These are phyloP conservation scores for Psococerastis gibbosa DNA, from an alignment of 2,888 invertebrate genomes.

Conservation along the genomic window DNA sequence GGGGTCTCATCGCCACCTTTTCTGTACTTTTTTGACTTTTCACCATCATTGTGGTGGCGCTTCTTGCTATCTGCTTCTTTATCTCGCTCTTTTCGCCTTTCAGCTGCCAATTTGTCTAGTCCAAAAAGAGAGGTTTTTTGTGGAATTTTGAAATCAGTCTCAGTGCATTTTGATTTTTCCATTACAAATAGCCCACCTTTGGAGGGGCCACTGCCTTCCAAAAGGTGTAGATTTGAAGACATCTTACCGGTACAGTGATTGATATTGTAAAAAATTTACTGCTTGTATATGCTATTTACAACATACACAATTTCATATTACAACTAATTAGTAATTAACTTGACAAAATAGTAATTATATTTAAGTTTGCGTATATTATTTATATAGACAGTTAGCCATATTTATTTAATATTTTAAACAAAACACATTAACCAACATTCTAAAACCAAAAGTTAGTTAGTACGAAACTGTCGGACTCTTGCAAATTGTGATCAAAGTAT, in stretches of 20 bases:
- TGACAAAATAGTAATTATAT: no score
- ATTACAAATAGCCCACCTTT: slow-evolving; percentile 52
- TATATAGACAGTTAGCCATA: no score
- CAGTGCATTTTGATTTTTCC: slow-evolving; percentile 33
- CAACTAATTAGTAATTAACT: no score
- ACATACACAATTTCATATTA: no score
- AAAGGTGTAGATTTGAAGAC: slow-evolving; percentile 44
- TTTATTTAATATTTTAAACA: no score
- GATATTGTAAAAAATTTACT: no score
- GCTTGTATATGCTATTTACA: no score
- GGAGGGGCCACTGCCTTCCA: slow-evolving; percentile 44
- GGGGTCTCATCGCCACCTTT: slow-evolving; percentile 74
- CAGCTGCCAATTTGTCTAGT: slow-evolving; percentile 56
- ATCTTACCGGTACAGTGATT: no score
- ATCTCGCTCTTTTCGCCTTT: slow-evolving; percentile 23
- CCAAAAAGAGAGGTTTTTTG: slow-evolving; percentile 54
- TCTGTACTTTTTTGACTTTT: slow-evolving; percentile 39
- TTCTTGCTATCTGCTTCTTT: slow-evolving; percentile 19
- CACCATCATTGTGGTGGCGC: slow-evolving; percentile 16
- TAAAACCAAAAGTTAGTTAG: no score
- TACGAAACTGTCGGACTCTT: no score
- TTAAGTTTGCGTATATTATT: no score
- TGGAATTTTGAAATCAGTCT: slow-evolving; percentile 44
- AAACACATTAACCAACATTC: no score
- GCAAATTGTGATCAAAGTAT: slow-evolving; percentile 15